Base-by-base conservation (phyloP, 2,797 vertebrate genomes). In the Thripadectes ignobilis region DNA sequence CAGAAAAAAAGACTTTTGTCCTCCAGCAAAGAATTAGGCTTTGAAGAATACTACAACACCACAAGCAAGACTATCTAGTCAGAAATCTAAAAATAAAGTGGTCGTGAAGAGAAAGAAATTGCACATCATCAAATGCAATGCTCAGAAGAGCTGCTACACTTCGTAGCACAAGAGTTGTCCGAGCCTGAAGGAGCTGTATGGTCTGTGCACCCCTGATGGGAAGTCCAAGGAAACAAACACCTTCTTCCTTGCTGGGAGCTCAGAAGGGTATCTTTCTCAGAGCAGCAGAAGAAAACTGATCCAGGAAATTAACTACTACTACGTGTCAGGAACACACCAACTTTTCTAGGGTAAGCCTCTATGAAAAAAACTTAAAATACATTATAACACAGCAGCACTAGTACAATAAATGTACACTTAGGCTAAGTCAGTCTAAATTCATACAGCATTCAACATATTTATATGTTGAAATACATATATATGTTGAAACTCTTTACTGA, bases 81-180 rank as follows among this genome's bases (percentile, higher is more conserved):
- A 3, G 43, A 84, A 76, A 72, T 19, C 12, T 29, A 61, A 62
- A 79, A 90, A n/a, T 19, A 66, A 57, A 79, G 48, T 2, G 16
- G 34, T 24, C 16, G 22, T 16, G 17, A 88, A 63, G 36, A 71
- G 39, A 71, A 0, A 0, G 29, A 68, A 89, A 46, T 22, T 38
- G 55, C 30, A 18, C 20, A 36, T 36, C 54, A 58, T 36, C 12
- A 49, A 57, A 54, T 14, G 22, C 23, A 48, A 6, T 0, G 0
- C 43, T 45, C 46, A 81, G n/a, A 80, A 55, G n/a, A 73, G 30
- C 16, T 58, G 67, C 43, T 39, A 34, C 19, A 4, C 26, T 26
- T 36, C 0, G 14, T 8, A 63, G 54, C 2, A 12, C 4, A 34
- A 10, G 49, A 71, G 48, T 0, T 61, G 48, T 66, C 39, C 65